phyloP scores from a whole-genome alignment of 2,797 vertebrate species.

The Poeciliopsis paucimaculata region DNA sequence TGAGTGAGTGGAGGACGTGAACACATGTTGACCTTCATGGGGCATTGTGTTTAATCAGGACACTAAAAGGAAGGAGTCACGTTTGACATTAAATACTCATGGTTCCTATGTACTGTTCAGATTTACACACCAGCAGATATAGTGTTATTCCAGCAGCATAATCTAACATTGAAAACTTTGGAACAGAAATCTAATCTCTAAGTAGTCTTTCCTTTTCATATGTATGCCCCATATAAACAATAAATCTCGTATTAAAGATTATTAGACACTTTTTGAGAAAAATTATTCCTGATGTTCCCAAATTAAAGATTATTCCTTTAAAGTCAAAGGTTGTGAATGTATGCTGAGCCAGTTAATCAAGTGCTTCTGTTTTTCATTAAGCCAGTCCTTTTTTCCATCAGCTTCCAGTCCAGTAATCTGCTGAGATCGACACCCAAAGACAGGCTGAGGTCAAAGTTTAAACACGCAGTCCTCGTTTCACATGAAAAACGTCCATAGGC shows the following conservation, averaged over 20 bases:
- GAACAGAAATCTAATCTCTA: no score
- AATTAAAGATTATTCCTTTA: no score
- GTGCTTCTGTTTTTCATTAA: slow-evolving; percentile 45
- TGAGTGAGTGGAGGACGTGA: slow-evolving; percentile 7
- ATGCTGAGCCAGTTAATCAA: background rate
- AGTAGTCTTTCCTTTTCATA: no score
- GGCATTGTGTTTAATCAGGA: background rate
- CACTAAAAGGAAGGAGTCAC: slow-evolving; percentile 22
- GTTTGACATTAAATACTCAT: background rate
- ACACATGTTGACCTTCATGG: background rate
- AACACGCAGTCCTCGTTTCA: slow-evolving; percentile 32
- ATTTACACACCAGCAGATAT: no score
- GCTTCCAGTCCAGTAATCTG: slow-evolving; percentile 20
- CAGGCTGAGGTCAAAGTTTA: slow-evolving; percentile 37
- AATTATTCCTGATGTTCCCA: no score
- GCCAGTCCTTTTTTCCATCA: slow-evolving; percentile 6
- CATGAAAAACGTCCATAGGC: slow-evolving; percentile 21
- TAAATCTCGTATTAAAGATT: no score
- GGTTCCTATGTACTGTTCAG: no score
- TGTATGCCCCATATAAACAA: no score
- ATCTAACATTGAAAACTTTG: no score
- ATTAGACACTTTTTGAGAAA: no score
- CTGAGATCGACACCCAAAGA: slow-evolving; percentile 37
- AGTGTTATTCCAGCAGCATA: no score
- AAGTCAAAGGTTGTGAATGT: no score